Evolutionary conservation across 2,113 vertebrate genomes (phyloP).

Genomic region (Carettochelys insculpta): DNA sequence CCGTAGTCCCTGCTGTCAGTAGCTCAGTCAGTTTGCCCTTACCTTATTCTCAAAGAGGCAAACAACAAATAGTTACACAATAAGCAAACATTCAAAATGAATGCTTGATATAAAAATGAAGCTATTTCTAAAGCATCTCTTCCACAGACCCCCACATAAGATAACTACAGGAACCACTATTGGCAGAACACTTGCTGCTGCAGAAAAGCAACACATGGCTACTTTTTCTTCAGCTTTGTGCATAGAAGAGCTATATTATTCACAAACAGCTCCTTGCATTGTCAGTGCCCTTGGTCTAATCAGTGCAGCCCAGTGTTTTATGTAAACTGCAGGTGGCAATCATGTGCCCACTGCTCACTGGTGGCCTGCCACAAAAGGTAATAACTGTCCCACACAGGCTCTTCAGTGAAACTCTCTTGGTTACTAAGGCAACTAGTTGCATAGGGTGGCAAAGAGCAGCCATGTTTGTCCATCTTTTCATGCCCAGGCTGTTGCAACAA

Average conservation of each 20-base stretch:
- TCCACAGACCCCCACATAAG: not conserved
- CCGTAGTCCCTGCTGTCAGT: too few species aligned
- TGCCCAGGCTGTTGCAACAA: not conserved
- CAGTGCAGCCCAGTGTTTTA: fast-evolving
- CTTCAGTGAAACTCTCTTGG: not conserved
- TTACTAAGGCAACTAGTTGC: not conserved
- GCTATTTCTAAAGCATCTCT: too few species aligned
- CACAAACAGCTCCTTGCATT: not conserved
- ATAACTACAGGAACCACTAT: not conserved
- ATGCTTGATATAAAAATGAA: too few species aligned
- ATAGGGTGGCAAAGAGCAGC: not conserved
- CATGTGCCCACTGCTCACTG: fast-evolving
- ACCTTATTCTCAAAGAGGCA: too few species aligned
- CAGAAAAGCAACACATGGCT: fast-evolving
- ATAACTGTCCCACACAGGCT: not conserved
- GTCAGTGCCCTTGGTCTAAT: not conserved
- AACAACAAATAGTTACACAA: too few species aligned
- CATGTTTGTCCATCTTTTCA: not conserved
- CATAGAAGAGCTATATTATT: not conserved
- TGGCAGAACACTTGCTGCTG: not conserved
- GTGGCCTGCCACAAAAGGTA: not conserved
- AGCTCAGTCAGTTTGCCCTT: too few species aligned
- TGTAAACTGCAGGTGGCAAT: not conserved
- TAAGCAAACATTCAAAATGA: too few species aligned
- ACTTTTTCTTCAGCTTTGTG: not conserved